Conservation (phyloP, 2,888 invertebrate genomes). For the Agrotis clavis region DNA sequence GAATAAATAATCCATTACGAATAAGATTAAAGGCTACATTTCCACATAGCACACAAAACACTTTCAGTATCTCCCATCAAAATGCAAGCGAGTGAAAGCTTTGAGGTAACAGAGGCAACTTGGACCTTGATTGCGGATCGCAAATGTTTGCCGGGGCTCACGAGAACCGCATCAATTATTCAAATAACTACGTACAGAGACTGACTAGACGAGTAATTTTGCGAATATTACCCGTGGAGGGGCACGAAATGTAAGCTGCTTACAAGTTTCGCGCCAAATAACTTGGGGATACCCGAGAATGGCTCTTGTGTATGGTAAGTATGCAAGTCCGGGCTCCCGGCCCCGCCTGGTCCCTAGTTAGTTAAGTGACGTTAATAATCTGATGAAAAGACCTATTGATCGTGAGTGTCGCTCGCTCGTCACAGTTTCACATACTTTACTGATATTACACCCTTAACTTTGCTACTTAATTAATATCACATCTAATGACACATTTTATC, state of each 20-base stretch:
- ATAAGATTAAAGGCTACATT: constrained; percentile 61
- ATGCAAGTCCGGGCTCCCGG: constrained; percentile 69
- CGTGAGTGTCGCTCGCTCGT: constrained; percentile 63
- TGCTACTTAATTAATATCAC: constrained; percentile 20
- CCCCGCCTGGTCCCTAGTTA: constrained; percentile 65
- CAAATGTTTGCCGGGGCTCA: constrained; percentile 87
- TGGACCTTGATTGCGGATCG: constrained; percentile 87
- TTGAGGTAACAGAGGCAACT: constrained; percentile 77
- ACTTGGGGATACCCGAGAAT: constrained; percentile 79
- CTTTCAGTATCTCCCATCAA: constrained; percentile 66
- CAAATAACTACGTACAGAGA: constrained; percentile 85
- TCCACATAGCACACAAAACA: constrained; percentile 62
- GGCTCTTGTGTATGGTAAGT: constrained; percentile 75
- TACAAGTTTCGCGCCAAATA: constrained; percentile 84
- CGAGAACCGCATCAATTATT: constrained; percentile 87
- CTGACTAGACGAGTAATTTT: constrained; percentile 84
- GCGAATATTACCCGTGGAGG: constrained; percentile 82
- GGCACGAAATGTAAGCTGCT: constrained; percentile 85
- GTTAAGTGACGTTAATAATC: constrained; percentile 81
- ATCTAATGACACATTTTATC: constrained; percentile 23
- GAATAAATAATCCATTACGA: constrained; percentile 55
- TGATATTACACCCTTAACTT: constrained; percentile 34
- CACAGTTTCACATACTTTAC: constrained; percentile 35
- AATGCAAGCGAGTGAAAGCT: constrained; percentile 73
- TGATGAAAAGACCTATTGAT: constrained; percentile 80